phyloP scores from a whole-genome alignment of 2,113 vertebrate genomes.

The Laterallus jamaicensis region DNA sequence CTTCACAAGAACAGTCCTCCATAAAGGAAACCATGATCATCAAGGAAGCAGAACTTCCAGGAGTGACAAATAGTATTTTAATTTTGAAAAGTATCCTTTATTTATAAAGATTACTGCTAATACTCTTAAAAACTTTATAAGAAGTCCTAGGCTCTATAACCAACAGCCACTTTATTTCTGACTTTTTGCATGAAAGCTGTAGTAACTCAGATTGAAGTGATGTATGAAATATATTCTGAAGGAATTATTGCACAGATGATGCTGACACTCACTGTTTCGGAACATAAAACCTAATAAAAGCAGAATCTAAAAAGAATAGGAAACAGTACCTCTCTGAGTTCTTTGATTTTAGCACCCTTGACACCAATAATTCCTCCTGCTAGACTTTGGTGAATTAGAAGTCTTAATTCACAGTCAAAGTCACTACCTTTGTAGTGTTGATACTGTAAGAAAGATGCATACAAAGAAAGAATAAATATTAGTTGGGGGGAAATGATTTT shows the following conservation, averaged over 20 bases:
- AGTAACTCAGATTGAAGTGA: background rate
- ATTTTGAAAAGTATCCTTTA: background rate
- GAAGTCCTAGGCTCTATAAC: background rate
- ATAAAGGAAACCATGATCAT: background rate
- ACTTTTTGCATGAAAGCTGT: background rate
- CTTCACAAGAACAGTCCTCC: background rate
- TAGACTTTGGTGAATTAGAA: constrained; percentile 95
- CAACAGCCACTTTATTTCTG: background rate
- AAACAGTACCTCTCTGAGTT: constrained; percentile 88
- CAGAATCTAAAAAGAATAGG: background rate
- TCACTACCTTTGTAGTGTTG: constrained; percentile 96
- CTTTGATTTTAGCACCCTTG: constrained; percentile 97
- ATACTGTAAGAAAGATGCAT: constrained; percentile 79
- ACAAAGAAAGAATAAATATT: constrained; percentile 11
- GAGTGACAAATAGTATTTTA: background rate
- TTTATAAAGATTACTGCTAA: background rate
- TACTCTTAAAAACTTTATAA: background rate
- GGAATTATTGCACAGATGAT: background rate
- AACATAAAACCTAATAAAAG: background rate
- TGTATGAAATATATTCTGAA: background rate
- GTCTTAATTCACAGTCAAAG: constrained; percentile 94
- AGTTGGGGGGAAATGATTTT: background rate
- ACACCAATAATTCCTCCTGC: constrained; percentile 97
- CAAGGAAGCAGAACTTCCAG: background rate
- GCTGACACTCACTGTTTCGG: background rate